Conservation (phyloP, 1,140 invertebrate species). For the Solenopsis invicta region DNA sequence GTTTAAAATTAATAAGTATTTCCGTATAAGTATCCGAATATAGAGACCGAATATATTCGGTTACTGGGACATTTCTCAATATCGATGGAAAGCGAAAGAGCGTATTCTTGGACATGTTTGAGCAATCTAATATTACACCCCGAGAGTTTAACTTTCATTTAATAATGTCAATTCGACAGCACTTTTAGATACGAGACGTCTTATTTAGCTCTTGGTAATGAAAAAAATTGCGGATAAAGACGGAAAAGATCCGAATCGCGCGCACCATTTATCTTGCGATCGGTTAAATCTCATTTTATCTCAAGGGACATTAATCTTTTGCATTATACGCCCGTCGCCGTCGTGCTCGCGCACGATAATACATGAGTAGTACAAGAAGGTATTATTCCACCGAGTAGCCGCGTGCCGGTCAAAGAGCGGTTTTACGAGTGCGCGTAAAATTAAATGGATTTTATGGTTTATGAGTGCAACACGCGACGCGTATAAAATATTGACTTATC, state of each 20-base stretch:
- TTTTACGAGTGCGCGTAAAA: slow-evolving; percentile 72
- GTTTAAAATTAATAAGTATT: no score
- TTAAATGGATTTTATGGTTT: slow-evolving; percentile 75
- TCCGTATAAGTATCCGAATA: no score
- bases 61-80: no score
- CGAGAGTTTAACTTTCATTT: background rate
- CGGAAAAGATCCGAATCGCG: background rate
- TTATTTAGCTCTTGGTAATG: background rate
- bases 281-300: slow-evolving; percentile 10
- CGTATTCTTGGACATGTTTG: no score
- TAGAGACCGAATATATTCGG: no score
- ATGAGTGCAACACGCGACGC: slow-evolving; percentile 35
- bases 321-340: background rate
- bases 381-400: slow-evolving; percentile 7
- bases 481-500: slow-evolving; percentile 73
- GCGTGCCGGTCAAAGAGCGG: slow-evolving; percentile 10
- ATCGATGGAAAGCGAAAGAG: no score
- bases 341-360: slow-evolving; percentile 13
- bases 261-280: background rate
- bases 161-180: background rate
- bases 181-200: background rate
- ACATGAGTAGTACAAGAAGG: slow-evolving; percentile 3
- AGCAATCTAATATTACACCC: background rate
- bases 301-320: background rate
- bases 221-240: background rate